Evolutionary conservation across 2,113 vertebrate species (phyloP), one percentile per base, ranked within the genome.

Genomic region (Ciconia boyciana): DNA sequence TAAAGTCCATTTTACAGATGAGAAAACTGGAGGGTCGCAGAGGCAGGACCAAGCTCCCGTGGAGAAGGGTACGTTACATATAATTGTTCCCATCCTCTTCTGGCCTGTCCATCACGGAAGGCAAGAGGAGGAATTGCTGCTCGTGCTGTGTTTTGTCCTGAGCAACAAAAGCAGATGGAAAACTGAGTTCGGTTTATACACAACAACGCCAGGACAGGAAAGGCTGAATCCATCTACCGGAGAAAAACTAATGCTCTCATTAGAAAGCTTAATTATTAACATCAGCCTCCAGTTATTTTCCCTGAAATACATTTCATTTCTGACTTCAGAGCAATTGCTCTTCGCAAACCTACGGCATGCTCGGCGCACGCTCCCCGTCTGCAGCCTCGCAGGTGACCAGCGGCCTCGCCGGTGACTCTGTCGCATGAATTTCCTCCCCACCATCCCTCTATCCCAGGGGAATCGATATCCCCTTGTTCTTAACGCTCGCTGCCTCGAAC

Each of bases 221-320:
- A 89, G 32, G 87, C 85, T 71, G 91, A 96, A 98, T 98, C 94
- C 97, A 94, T 97, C 96, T 96, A 89, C 90, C 28, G 54, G 49
- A 89, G 93, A 93, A 96, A 97, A 97, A 98, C 88, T 81, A 98
- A 98, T 97, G 96, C 51, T 93, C 95, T 98, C 97, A 97, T 97
- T 97, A 98, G 96, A 94, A 96, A 95, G 58, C 92, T 98, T 98
- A 97, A 98, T 98, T 97, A 98, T 97, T 97, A 96, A 97, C 97
- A 97, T 96, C 97, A 92, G 96, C 97, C 94, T 97, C 93, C 88
- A 89, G 93, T 97, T 97, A 89, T 96, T 97, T 96, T 94, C 91
- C 88, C 80, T 58, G 80, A 96, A 92, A 94, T 87, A 85, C 81
- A 75, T 87, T 96, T 89, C 88, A 91, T 93, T 97, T 95, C 96